Evolutionary conservation across 1,140 invertebrate species (phyloP), one percentile per base, ranked within the genome.

Genomic region (Dinothrombium tinctorium): DNA sequence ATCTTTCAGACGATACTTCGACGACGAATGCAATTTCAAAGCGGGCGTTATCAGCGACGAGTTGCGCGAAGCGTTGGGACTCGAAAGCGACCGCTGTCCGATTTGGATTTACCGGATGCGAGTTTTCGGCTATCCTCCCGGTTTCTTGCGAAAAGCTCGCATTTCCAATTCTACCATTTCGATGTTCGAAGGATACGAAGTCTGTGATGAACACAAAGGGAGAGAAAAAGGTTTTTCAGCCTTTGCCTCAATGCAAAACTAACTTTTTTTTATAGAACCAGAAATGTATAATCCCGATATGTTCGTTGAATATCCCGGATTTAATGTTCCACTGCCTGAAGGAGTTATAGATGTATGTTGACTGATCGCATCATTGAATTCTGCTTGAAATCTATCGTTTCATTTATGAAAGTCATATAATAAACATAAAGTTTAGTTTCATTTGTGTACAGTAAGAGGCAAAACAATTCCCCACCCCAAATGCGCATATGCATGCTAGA

Each of bases 221-320:
- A 14, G 23, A 11, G 28, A 22, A 31, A 44, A n/a, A 8, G 22
- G 11, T 21, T 23, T 25, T 31, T 20, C 7, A 19, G 9, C 12
- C 8, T 4, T 40, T 15, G 11, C 12, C 7, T 40, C 24, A 5
- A 20, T 22, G n/a, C 24, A 3, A 11, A 8, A 7, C 20, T 40
- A 39, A 28, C 3, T 2, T 40, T 28, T 40, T 12, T 38, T 15
- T 12, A 19, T 8, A n/a, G 14, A 24, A 4, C n/a, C 63, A 57
- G 66, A 71, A 50, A 65, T 69, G 54, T 76, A 72, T 57, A 75
- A 87, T 54, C 59, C 74, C 9, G 69, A 72, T 35, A 82, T 80
- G 59, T 73, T 89, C 32, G 61, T 78, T 14, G 73, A 78, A 40
- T 89, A 74, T 57, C 82, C 82, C 35, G 84, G 84, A 24, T 90